Base-by-base conservation (phyloP, 2,113 vertebrate species). In the Salvelinus sp. region DNA sequence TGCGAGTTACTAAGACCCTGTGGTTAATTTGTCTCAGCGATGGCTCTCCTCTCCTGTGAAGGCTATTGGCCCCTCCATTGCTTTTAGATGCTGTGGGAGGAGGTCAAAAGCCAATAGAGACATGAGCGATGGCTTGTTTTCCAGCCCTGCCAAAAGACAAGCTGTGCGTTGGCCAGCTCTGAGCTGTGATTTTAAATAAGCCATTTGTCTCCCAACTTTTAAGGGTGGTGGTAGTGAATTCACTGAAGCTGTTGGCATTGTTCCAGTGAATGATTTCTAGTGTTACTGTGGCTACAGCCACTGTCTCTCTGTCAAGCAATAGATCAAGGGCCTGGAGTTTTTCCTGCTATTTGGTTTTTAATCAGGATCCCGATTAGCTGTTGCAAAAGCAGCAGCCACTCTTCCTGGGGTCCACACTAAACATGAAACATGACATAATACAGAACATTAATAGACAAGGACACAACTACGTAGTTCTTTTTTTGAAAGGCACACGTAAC, bases 81-180 rank as follows among this genome's bases (percentile, higher is more conserved):
- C 80, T 69, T 72, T 87, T 73, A 75, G 77, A 85, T 82, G 84
- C 84, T 67, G 66, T 67, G 79, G 83, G 82, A 79, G 70, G 82
- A 76, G 82, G 83, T 82, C 83, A 84, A 54, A 86, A 74, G 85
- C 27, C 76, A 81, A 70, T 74, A 58, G 27, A 83, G 77, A 83
- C 85, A 85, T 73, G 74, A 86, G 81, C 74, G 83, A 33, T 75
- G 28, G 77, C 50, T 84, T 85, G 82, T 87, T 85, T 86, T 82
- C 57, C 67, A 74, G 68, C 66, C 7, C 4, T n/a, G 84, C 60
- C 73, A 78, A 82, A 76, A 69, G 62, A 68, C 66, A 44, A 12
- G 38, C 79, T 38, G 60, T 74, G 60, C n/a, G 28, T 60, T 70
- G 28, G 58, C 73, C 67, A 30, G 18, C 63, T 74, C 66, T 74